Percentiles rank a stretch among this genome's conserved stretches.
Conservation (phyloP, 2,888 invertebrate species). For the Chymomyza caudatula region DNA sequence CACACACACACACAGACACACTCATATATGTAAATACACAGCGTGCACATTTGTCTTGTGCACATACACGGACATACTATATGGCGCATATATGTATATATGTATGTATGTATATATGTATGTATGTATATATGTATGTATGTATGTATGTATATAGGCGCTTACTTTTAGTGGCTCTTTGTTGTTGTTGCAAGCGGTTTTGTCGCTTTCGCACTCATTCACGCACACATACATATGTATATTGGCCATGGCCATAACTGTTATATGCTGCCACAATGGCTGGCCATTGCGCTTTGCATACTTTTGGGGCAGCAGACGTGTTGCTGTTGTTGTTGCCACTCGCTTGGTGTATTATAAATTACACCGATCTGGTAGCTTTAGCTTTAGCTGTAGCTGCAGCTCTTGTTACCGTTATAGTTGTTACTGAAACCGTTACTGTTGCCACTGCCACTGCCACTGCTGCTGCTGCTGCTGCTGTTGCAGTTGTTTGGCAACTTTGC, state of each 20-base stretch:
- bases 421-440: background rate
- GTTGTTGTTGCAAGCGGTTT: slow-evolving; percentile 62
- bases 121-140: too few relatives aligned
- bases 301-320: background rate
- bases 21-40: background rate
- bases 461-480: background rate
- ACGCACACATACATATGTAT: slow-evolving; percentile 31
- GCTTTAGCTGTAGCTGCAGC: slow-evolving; percentile 6
- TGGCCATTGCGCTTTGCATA: background rate
- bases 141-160: too few relatives aligned
- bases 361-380: slow-evolving; percentile 53
- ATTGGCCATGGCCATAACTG: slow-evolving; percentile 7
- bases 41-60: slow-evolving; percentile 61
- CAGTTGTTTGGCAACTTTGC: slow-evolving; percentile 27
- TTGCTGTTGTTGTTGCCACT: background rate
- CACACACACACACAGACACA: slow-evolving; percentile 3
- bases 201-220: slow-evolving; percentile 36
- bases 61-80: slow-evolving; percentile 18
- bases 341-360: slow-evolving; percentile 50
- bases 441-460: background rate
- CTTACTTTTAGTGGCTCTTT: slow-evolving; percentile 36
- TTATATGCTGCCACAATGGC: background rate
- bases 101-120: too few relatives aligned
- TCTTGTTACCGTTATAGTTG: background rate
- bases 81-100: too few relatives aligned